Conservation (phyloP, 2,113 vertebrate genomes). For the Serilophus lunatus region DNA sequence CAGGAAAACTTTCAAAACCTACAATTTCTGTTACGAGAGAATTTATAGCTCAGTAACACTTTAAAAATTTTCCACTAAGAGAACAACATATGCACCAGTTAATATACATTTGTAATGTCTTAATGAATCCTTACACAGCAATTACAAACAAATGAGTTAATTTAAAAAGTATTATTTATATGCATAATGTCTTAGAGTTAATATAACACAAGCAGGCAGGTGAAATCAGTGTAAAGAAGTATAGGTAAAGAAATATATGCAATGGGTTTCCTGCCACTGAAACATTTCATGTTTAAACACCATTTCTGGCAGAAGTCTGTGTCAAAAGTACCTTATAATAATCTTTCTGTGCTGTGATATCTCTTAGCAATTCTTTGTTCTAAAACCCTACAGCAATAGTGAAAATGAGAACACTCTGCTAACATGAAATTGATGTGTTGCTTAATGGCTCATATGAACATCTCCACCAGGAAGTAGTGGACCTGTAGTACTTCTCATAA, state of each 20-base stretch:
- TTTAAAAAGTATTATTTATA: neutral
- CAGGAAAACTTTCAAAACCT: constrained; percentile 6
- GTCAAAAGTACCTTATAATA: neutral
- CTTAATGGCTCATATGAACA: constrained; percentile 13
- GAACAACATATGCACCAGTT: neutral
- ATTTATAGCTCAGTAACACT: neutral
- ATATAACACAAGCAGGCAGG: neutral
- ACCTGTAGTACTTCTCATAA: neutral
- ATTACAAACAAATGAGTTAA: neutral
- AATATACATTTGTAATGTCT: neutral
- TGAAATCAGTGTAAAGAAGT: neutral
- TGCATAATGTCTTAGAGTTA: neutral
- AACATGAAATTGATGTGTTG: neutral
- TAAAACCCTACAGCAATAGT: neutral
- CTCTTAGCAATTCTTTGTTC: neutral
- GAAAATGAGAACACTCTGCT: neutral
- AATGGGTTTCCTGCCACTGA: fast-evolving
- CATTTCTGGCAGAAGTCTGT: neutral
- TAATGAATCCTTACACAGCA: neutral
- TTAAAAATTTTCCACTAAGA: neutral
- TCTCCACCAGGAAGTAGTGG: neutral
- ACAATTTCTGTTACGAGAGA: neutral
- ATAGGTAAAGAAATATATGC: neutral
- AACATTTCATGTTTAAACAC: neutral
- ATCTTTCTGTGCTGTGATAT: neutral